Percentiles rank a stretch among this genome's conserved stretches.
Evolutionary conservation across 1,140 invertebrate species (phyloP).

Genomic region (Cardiocondyla obscurior): DNA sequence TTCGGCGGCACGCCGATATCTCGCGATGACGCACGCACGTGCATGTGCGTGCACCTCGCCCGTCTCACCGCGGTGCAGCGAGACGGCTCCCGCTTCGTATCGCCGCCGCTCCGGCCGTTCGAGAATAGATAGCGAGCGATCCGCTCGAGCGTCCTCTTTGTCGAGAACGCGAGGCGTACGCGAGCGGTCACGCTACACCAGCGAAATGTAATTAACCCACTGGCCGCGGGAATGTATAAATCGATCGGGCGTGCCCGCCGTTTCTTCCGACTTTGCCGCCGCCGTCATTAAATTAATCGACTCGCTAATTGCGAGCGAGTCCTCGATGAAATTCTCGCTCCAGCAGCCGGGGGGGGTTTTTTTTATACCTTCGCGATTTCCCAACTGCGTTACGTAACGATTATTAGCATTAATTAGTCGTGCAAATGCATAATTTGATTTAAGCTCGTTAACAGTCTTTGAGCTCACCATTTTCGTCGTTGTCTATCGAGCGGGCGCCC

Average conservation of each 20-base stretch:
- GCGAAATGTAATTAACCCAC: conserved; percentile 42
- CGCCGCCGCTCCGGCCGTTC: not conserved
- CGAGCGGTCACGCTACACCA: conserved; percentile 28
- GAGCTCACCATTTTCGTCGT: conserved; percentile 1
- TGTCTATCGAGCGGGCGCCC: not conserved
- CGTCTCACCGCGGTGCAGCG: not conserved
- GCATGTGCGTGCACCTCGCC: conserved; percentile 7
- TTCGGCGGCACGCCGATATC: conserved; percentile 56
- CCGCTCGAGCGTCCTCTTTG: conserved; percentile 14
- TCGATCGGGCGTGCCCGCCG: conserved; percentile 13
- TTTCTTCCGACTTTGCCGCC: not conserved
- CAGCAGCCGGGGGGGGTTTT: too few relatives aligned
- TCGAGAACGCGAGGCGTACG: not conserved
- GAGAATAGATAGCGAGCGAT: conserved; percentile 28
- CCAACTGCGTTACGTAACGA: conserved; percentile 1
- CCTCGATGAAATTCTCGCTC: not conserved
- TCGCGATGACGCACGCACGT: conserved; percentile 52
- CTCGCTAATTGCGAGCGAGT: not conserved
- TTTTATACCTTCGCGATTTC: not conserved
- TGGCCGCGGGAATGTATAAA: conserved; percentile 31
- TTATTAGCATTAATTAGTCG: not conserved
- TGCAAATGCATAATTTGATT: not conserved
- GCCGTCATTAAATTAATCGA: not conserved
- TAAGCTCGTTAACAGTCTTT: not conserved
- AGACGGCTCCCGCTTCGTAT: not conserved